A percentile compares a stretch with the other conserved stretches of the same genome.
phyloP scores from a whole-genome alignment of 2,797 vertebrate genomes.

The Hippopotamyrus pictus region DNA sequence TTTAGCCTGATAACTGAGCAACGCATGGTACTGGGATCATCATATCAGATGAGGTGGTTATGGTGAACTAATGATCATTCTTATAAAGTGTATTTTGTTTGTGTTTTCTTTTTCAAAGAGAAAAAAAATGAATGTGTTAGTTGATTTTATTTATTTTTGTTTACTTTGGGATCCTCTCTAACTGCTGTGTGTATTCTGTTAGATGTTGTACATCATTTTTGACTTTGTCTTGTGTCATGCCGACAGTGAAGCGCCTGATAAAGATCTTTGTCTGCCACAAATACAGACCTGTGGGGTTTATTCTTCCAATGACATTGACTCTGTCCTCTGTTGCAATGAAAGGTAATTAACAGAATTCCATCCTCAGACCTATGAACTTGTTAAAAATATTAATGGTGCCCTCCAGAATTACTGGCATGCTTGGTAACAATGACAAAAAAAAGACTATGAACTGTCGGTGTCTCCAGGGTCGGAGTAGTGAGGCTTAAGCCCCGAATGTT shows the following conservation, averaged over 20 bases:
- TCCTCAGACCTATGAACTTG: background rate
- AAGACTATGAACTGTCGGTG: background rate
- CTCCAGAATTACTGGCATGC: background rate
- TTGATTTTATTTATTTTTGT: conserved; percentile 8
- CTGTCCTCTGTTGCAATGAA: background rate
- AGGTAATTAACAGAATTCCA: background rate
- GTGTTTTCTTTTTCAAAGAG: conserved; percentile 13
- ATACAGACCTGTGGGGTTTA: conserved; percentile 22
- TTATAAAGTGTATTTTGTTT: conserved; percentile 16
- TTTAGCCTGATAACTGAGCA: background rate
- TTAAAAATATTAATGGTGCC: background rate
- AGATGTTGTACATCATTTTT: conserved; percentile 78
- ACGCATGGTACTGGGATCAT: conserved; percentile 1
- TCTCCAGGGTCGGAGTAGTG: background rate
- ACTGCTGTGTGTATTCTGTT: conserved; percentile 78
- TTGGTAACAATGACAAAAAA: background rate
- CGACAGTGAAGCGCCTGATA: conserved; percentile 60
- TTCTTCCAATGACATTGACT: conserved; percentile 11
- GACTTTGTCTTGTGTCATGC: conserved; percentile 73
- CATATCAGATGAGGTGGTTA: background rate
- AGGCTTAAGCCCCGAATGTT: background rate
- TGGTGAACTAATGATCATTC: background rate
- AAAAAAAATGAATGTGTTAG: conserved; percentile 18
- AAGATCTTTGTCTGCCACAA: conserved; percentile 56
- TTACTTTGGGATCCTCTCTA: conserved; percentile 40